A percentile compares a stretch with the other conserved stretches of the same genome.
These are phyloP conservation scores for Aspidoscelis tigris DNA, from an alignment of 2,113 vertebrate species.

Conservation along the genomic window DNA sequence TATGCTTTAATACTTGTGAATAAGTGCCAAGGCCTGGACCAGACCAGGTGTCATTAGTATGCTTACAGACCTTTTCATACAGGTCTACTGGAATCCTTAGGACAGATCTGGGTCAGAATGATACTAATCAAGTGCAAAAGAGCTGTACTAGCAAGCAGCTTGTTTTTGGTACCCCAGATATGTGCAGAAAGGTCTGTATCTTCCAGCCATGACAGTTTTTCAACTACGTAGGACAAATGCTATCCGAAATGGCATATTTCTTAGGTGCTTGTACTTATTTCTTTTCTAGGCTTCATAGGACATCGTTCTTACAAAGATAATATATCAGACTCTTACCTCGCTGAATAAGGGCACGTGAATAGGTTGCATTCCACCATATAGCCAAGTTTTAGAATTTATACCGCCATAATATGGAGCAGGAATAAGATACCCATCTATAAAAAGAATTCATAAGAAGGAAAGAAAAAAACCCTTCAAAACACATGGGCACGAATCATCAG, in stretches of 20 bases:
- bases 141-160: too few species aligned
- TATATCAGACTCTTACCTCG: conserved; percentile 40
- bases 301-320: not conserved
- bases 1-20: not conserved
- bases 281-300: accelerated
- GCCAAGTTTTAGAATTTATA: conserved; percentile 29
- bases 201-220: not conserved
- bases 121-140: too few species aligned
- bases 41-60: too few species aligned
- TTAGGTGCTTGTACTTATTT: not conserved
- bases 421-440: conserved; percentile 51
- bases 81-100: too few species aligned
- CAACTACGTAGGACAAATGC: not conserved
- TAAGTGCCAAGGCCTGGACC: too few species aligned
- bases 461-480: not conserved
- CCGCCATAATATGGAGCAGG: conserved; percentile 52
- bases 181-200: not conserved
- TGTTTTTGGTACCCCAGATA: too few species aligned
- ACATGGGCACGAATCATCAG: not conserved
- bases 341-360: conserved; percentile 36
- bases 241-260: not conserved
- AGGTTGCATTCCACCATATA: conserved; percentile 16
- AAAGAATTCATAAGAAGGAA: not conserved
- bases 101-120: too few species aligned
- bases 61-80: too few species aligned